Base-by-base conservation (phyloP, 2,113 vertebrate genomes). In the Zapus hudsonius region DNA sequence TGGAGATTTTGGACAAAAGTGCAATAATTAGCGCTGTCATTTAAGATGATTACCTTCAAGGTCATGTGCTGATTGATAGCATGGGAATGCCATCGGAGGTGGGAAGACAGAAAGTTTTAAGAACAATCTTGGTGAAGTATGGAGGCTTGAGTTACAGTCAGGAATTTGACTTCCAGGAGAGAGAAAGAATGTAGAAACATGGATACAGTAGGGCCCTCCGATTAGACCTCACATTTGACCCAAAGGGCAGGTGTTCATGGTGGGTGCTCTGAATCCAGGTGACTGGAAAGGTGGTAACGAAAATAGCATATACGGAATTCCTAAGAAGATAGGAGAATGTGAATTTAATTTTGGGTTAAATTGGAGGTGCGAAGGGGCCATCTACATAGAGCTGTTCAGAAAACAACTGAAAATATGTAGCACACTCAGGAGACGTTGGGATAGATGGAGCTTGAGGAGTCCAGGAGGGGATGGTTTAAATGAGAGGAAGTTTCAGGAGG, bases 21-120 rank as follows among this genome's bases (percentile, higher is more conserved):
- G 59, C 86, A 84, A 84, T 89, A 38, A 74, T 81, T 61, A 81
- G 31, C 52, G 36, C 44, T 86, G 38, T 79, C 70, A 87, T 89
- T 86, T 75, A 79, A 38, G 59, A 84, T 74, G 80, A 89, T 64
- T 91, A 22, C 11, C n/a, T 7, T 66, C 78, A 67, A 94, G 55
- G n/a, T 76, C 57, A 6, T 66, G 15, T 72, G 61, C 19, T 89
- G 12, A 52, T 44, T 61, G 52, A 27, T 25, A 73, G 72, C 87
- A 52, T 44, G n/a, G 61, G n/a, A 89, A 81, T 55, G 66, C 79
- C n/a, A 57, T 11, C 61, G 44, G 85, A 80, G 57, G 33, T 55
- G 55, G 80, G 20, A 91, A 89, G 42, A 88, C 31, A 73, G 36
- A 70, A 84, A 92, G 47, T 83, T 88, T 72, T 63, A 78, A 82